A percentile compares a stretch with the other conserved stretches of the same genome.
phyloP scores from a whole-genome alignment of 1,140 invertebrate genomes.

The Streblospio benedicti region DNA sequence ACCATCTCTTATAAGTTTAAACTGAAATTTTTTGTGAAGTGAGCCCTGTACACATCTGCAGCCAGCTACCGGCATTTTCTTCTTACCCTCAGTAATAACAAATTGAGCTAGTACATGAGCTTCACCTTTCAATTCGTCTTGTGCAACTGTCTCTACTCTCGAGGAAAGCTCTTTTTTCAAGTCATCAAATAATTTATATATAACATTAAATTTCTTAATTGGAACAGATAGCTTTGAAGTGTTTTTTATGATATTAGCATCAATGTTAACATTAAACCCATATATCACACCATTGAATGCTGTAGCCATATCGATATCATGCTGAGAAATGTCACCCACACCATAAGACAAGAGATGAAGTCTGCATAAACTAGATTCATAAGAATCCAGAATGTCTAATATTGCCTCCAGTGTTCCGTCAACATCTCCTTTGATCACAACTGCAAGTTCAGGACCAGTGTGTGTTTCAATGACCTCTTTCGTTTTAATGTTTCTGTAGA shows the following conservation, averaged over 20 bases:
- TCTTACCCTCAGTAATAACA: slow-evolving; percentile 68
- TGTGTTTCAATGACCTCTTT: slow-evolving; percentile 16
- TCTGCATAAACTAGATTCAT: slow-evolving; percentile 64
- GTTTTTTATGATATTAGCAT: slow-evolving; percentile 47
- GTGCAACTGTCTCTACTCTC: slow-evolving; percentile 60
- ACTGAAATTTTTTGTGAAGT: slow-evolving; percentile 61
- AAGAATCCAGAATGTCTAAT: slow-evolving; percentile 80
- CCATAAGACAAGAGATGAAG: slow-evolving; percentile 82
- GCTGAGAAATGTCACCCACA: slow-evolving; percentile 73
- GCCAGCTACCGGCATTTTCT: slow-evolving; percentile 75
- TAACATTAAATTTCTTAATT: slow-evolving; percentile 70
- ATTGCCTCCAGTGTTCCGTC: slow-evolving; percentile 81
- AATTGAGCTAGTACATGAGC: slow-evolving; percentile 79
- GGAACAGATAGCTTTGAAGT: slow-evolving; percentile 53
- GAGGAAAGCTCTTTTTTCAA: slow-evolving; percentile 68
- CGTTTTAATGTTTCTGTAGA: slow-evolving; percentile 18
- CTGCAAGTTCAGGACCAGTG: slow-evolving; percentile 25
- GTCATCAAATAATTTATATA: slow-evolving; percentile 84
- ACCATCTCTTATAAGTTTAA: slow-evolving; percentile 61
- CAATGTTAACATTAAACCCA: slow-evolving; percentile 67
- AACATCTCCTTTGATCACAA: slow-evolving; percentile 46
- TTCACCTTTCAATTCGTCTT: slow-evolving; percentile 73
- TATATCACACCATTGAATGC: slow-evolving; percentile 74
- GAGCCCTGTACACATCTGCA: slow-evolving; percentile 72
- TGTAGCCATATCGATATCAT: slow-evolving; percentile 76